Evolutionary conservation across 2,113 vertebrate genomes (phyloP).

Genomic region (Cyphomyrus discorhynchus): DNA sequence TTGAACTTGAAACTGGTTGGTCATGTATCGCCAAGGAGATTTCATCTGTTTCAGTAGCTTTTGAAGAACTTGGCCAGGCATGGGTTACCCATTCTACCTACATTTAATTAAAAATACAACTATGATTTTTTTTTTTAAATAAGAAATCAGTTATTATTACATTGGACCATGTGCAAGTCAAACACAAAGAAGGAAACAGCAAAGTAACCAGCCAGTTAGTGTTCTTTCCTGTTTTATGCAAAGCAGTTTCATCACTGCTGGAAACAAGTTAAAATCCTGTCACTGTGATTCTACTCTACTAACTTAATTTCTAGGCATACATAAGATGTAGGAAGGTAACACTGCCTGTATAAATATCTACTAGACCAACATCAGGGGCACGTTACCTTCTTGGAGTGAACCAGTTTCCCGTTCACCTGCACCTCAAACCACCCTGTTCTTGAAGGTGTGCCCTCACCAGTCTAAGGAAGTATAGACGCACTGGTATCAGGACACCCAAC

Average conservation of each 20-base stretch:
- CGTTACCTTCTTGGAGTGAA: constrained; percentile 45
- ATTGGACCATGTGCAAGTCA: not conserved
- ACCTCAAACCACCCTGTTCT: constrained; percentile 42
- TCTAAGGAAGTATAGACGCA: constrained; percentile 12
- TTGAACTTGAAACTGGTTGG: not conserved
- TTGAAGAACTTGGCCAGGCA: not conserved
- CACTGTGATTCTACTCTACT: not conserved
- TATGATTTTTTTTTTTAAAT: not conserved
- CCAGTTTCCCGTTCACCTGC: constrained; percentile 34
- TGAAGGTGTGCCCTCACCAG: constrained; percentile 35
- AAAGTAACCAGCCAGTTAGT: not conserved
- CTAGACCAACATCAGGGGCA: not conserved
- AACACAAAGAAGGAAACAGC: not conserved
- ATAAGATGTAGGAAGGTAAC: not conserved
- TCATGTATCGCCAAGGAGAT: not conserved
- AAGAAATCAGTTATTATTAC: not conserved
- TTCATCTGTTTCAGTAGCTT: not conserved
- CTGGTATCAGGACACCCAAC: not conserved
- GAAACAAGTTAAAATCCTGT: not conserved
- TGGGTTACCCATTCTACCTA: not conserved
- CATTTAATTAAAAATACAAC: not conserved
- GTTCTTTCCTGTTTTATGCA: not conserved
- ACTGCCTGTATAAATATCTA: not conserved
- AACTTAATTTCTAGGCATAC: not conserved
- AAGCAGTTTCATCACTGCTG: not conserved